Evolutionary conservation across 2,113 vertebrate species (phyloP).

Genomic region (Marmota flaviventris): DNA sequence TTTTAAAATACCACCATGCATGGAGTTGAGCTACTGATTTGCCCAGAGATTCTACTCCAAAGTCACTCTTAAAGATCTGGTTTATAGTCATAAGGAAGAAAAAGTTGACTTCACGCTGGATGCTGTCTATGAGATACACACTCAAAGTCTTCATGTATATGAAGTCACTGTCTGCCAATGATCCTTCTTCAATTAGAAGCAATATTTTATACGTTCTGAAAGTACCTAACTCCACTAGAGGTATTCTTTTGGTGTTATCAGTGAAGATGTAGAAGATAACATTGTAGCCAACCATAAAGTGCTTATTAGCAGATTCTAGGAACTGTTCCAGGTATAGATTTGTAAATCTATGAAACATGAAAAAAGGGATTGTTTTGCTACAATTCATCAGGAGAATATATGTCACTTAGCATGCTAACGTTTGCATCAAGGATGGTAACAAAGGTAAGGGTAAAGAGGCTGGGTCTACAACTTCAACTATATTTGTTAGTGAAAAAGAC

Average conservation of each 20-base stretch:
- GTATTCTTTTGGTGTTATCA: constrained; percentile 48
- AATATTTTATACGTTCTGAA: constrained; percentile 61
- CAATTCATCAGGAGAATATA: neutral
- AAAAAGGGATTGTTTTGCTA: neutral
- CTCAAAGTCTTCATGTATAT: constrained; percentile 71
- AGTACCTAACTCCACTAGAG: constrained; percentile 49
- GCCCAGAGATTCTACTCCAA: constrained; percentile 82
- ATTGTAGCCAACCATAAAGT: constrained; percentile 81
- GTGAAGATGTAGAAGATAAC: constrained; percentile 82
- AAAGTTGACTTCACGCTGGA: constrained; percentile 78
- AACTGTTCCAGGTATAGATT: constrained; percentile 69
- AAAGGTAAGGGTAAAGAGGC: neutral
- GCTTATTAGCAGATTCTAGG: constrained; percentile 78
- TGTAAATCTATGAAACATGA: constrained; percentile 55
- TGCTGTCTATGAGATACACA: neutral
- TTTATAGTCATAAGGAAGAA: constrained; percentile 78
- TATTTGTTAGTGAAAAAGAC: neutral
- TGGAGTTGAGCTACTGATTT: constrained; percentile 78
- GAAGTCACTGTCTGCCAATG: constrained; percentile 47
- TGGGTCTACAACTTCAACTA: neutral
- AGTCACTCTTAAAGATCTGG: constrained; percentile 72
- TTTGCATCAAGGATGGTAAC: neutral
- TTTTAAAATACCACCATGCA: constrained; percentile 65
- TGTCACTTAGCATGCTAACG: neutral
- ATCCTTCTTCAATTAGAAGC: accelerated